These are phyloP conservation scores for Cavia porcellus DNA, from an alignment of 2,113 vertebrate species.

Conservation along the genomic window DNA sequence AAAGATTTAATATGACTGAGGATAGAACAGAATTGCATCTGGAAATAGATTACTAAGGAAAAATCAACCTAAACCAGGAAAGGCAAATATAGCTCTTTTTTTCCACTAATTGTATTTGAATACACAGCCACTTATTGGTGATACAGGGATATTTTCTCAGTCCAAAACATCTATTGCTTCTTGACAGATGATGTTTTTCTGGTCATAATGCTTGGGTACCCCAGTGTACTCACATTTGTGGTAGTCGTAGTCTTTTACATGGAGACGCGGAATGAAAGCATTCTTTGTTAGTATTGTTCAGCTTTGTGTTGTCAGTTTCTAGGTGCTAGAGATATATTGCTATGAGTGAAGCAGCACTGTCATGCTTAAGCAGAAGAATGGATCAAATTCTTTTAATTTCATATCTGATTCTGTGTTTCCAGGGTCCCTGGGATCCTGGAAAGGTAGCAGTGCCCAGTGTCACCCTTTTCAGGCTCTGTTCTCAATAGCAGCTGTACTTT, in stretches of 20 bases:
- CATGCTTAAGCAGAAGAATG: neutral
- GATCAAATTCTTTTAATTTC: neutral
- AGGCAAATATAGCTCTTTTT: slow-evolving; percentile 5
- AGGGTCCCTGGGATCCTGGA: neutral
- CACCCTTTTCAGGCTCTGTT: rapidly evolving
- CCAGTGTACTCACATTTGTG: neutral
- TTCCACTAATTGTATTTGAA: neutral
- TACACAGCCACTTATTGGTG: neutral
- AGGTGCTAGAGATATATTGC: neutral
- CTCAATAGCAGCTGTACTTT: neutral
- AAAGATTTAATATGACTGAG: neutral
- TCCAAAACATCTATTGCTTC: neutral
- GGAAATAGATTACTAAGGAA: neutral
- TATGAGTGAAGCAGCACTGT: neutral
- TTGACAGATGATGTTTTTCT: neutral
- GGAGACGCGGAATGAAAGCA: neutral
- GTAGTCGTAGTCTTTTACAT: neutral
- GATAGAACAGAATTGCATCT: neutral
- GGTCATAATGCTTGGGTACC: neutral
- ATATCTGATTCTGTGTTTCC: neutral
- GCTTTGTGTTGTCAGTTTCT: neutral
- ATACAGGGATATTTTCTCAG: neutral
- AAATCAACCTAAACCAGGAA: neutral
- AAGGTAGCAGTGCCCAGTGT: rapidly evolving
- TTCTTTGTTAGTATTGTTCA: neutral